Conservation (phyloP, 2,113 vertebrate species). For the Colinus virginianus region DNA sequence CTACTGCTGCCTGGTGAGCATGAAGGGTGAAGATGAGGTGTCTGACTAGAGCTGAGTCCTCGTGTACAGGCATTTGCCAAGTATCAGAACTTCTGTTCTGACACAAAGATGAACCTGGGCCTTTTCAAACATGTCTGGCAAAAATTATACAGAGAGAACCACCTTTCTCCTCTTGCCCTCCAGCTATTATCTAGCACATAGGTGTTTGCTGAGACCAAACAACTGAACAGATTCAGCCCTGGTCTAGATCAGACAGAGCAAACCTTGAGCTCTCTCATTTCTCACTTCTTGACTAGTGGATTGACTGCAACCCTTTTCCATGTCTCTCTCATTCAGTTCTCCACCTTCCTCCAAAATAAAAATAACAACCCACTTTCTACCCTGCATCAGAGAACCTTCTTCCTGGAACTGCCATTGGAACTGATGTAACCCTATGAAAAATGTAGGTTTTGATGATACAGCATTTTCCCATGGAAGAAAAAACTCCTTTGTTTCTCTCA, state of each 20-base stretch:
- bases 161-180: neutral
- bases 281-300: neutral
- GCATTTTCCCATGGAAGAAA: slow-evolving; percentile 31
- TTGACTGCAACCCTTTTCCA: neutral
- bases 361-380: neutral
- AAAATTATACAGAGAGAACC: neutral
- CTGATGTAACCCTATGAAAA: neutral
- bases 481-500: slow-evolving; percentile 27
- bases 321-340: neutral
- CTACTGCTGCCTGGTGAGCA: neutral
- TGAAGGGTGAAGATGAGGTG: neutral
- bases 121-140: slow-evolving; percentile 1
- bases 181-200: neutral
- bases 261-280: neutral
- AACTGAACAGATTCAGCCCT: neutral
- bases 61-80: neutral
- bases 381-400: neutral
- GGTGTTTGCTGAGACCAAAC: neutral
- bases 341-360: neutral
- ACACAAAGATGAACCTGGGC: neutral
- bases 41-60: neutral
- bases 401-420: neutral
- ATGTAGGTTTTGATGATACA: slow-evolving; percentile 15
- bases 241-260: neutral
- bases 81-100: neutral